Conservation (phyloP, 2,888 invertebrate species). For the Oscheius onirici region DNA sequence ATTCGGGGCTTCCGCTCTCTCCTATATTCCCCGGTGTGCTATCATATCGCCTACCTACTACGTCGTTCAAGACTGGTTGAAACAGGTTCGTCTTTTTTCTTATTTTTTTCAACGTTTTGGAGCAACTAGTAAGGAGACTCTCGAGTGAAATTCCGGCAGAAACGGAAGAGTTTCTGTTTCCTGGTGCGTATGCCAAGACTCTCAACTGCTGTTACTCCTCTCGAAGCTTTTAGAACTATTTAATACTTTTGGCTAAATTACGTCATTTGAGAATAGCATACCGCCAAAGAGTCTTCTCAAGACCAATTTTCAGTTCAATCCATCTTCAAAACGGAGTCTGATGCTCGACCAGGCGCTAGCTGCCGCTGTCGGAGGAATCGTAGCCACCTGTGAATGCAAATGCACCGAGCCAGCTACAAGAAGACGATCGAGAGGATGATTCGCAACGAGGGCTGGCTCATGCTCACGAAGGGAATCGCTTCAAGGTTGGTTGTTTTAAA, state of each 20-base stretch:
- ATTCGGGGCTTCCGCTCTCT: conserved; percentile 51
- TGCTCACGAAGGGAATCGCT: conserved; percentile 58
- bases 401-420: conserved; percentile 48
- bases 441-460: conserved; percentile 41
- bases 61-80: conserved; percentile 42
- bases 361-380: conserved; percentile 50
- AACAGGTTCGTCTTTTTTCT: conserved; percentile 32
- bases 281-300: too few species aligned
- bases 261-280: too few species aligned
- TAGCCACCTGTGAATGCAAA: conserved; percentile 49
- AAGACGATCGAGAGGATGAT: conserved; percentile 46
- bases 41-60: conserved; percentile 60
- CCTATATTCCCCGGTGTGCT: conserved; percentile 56
- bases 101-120: too few species aligned
- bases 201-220: too few species aligned
- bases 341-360: conserved; percentile 54
- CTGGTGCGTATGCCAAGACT: too few species aligned
- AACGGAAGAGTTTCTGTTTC: too few species aligned
- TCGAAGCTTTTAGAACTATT: too few species aligned
- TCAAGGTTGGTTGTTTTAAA: conserved; percentile 33
- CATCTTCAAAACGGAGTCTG: conserved; percentile 39
- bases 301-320: conserved; percentile 32
- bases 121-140: too few species aligned
- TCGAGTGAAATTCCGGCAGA: too few species aligned
- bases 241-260: too few species aligned